Evolutionary conservation across 2,888 invertebrate genomes (phyloP).

Genomic region (Pterostichus niger): DNA sequence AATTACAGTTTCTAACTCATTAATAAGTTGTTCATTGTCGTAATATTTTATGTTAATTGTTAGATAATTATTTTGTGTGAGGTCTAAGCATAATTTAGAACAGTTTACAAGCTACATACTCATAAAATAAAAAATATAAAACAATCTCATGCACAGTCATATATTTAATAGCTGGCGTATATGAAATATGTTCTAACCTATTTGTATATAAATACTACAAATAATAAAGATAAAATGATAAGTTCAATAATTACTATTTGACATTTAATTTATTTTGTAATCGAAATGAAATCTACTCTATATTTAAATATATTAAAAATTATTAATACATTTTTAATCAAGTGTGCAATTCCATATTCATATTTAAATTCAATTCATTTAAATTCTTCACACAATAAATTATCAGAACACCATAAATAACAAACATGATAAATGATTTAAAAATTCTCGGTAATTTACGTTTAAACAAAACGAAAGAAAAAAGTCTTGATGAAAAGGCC

Average conservation of each 20-base stretch:
- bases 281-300: constrained; percentile 1
- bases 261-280: neutral
- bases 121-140: neutral
- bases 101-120: neutral
- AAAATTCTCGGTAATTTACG: constrained; percentile 19
- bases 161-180: neutral
- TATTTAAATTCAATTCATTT: constrained; percentile 24
- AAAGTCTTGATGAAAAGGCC: constrained; percentile 17
- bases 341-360: constrained; percentile 5
- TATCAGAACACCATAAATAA: constrained; percentile 23
- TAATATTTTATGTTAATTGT: constrained; percentile 31
- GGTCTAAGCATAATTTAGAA: constrained; percentile 5
- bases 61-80: constrained; percentile 1
- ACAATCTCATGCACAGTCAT: too few relatives aligned
- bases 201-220: neutral
- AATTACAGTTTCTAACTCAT: neutral
- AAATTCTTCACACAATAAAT: constrained; percentile 12
- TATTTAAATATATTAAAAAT: constrained; percentile 12
- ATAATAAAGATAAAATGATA: neutral
- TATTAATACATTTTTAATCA: constrained; percentile 32
- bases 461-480: constrained; percentile 36
- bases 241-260: neutral
- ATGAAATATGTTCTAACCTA: neutral
- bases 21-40: constrained; percentile 20
- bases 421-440: constrained; percentile 50